Base-by-base conservation (phyloP, 1,140 invertebrate species). In the Oncopeltus fasciatus region DNA sequence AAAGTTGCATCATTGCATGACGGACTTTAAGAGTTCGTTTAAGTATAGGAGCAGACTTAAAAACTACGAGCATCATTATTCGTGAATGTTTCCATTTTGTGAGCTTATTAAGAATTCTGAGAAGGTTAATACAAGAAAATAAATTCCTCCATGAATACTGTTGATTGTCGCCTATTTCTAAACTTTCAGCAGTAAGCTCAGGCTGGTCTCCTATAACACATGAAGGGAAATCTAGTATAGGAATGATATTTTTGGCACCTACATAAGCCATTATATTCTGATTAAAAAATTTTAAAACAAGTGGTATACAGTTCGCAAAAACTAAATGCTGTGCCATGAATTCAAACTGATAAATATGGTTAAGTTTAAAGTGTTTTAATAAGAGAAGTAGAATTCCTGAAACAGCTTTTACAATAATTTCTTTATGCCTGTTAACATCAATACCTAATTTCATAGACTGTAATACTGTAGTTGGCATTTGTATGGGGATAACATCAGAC, bases 51-150 rank as follows among this genome's bases (percentile, higher is more conserved):
- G 96, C 95, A 56, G 95, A 98, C 77, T 99, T 99, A 73, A 99
- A 99, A 1, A 99, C 94, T 51, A 99, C 95, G 53, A 99, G 77
- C 94, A 99, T 98, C 95, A 99, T 99, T 28, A 98, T 98, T 67
- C 97, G 82, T 26, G 95, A 96, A 74, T 98, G 95, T 74, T 98
- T 99, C 92, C 95, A 98, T 75, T 99, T 99, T 31, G 94, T 98
- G 44, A 99, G 77, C 78, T 99, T 99, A 74, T 99, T 99, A 24
- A 99, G 80, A 69, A 99, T 92, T 69, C 96, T 80, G 38, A 99
- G 75, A 31, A 99, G 74, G 81, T 99, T 99, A 56, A 99, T 97
- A 71, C 95, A 98, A 1, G 94, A 92, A 75, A 97, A 99, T 24
- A 99, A 83, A 78, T 99, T 99, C 66, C 95, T 80, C 96, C 95